Conservation (phyloP, 37 sponge, comb jelly and placozoan genomes). For the Spongilla lacustris region DNA sequence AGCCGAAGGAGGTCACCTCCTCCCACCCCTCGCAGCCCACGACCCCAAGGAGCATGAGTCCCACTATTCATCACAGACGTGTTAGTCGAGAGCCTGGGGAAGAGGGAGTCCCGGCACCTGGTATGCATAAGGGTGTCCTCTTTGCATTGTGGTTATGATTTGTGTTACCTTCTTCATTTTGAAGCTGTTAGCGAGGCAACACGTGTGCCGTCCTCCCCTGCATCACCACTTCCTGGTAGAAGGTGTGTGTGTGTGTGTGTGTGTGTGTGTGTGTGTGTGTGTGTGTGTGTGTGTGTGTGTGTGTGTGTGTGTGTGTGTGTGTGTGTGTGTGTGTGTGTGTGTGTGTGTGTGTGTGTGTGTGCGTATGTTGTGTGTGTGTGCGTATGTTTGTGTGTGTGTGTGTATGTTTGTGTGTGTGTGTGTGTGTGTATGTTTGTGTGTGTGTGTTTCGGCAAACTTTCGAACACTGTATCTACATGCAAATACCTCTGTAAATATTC, state of each 20-base stretch:
- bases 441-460: too few species aligned
- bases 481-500: not conserved
- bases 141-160: too few species aligned
- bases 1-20: not conserved
- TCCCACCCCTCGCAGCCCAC: not conserved
- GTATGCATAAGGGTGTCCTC: not conserved
- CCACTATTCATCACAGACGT: not conserved
- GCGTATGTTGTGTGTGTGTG: not conserved
- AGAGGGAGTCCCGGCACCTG: not conserved
- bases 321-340: slow-evolving; percentile 13
- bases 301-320: not conserved
- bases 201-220: not conserved
- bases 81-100: not conserved
- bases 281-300: slow-evolving; percentile 19
- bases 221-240: not conserved
- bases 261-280: slow-evolving; percentile 27
- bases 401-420: not conserved
- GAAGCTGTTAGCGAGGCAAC: not conserved
- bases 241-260: slow-evolving; percentile 3
- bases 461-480: too few species aligned
- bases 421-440: too few species aligned
- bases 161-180: not conserved
- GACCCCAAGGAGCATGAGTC: not conserved
- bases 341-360: not conserved
- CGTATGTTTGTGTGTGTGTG: not conserved